Base-by-base conservation (phyloP, 2,797 vertebrate species). In the Morelia viridis region DNA sequence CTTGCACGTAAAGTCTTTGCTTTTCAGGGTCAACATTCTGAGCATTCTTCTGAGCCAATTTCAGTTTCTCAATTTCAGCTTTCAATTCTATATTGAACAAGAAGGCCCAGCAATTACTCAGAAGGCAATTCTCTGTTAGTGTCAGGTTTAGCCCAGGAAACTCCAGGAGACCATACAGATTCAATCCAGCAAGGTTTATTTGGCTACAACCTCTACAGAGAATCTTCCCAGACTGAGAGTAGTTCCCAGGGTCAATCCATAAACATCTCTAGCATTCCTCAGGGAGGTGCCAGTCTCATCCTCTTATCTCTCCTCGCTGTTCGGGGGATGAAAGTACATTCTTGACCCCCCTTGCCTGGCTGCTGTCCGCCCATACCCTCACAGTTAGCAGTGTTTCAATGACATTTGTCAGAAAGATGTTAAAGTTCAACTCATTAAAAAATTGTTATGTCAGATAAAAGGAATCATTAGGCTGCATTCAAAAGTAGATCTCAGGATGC, bases 21-120 rank as follows among this genome's bases (percentile, higher is more conserved):
- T 98, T 98, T 91, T 99, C 98, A 12, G 98, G 98, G 91, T 99
- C 98, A 13, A 98, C 93, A 76, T 98, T 98, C 92, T 96, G 97
- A 84, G 97, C 96, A 62, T 97, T 99, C 96, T 97, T 98, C 96
- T 99, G 99, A 92, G 98, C 98, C 0, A 98, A 97, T 93, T 98
- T 98, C 93, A 99, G 97, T 95, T 99, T 99, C 94, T 99, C 99
- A 95, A 99, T 99, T 97, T 99, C 99, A 64, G 98, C 98, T 97
- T 99, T 99, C 94, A 99, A 92, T 91, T 99, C 99, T 99, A 90
- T 80, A 92, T 46, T 53, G 85, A 31, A 92, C 11, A 96, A 94
- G 92, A 13, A 31, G 89, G 71, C 83, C 6, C 91, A 1, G 85
- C 0, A 92, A n/a, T 1, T 46, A 85, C 31, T 84, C 71, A 86